Percentiles rank a stretch among this genome's conserved stretches.
Evolutionary conservation across 2,797 vertebrate species (phyloP).

Genomic region (Fistularia commersonii): DNA sequence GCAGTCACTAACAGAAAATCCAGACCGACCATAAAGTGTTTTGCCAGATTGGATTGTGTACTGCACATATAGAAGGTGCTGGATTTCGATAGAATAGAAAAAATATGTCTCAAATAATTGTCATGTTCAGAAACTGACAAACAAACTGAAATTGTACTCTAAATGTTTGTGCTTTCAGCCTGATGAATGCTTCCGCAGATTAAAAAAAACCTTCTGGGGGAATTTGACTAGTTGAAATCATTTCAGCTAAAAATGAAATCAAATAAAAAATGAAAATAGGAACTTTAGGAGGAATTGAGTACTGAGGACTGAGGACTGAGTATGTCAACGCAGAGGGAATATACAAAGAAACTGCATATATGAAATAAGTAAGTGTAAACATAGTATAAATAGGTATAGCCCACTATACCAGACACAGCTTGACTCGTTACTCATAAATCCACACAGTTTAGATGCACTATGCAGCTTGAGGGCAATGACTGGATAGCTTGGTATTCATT

Average conservation of each 20-base stretch:
- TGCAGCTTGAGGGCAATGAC: conserved; percentile 34
- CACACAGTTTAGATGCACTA: conserved; percentile 28
- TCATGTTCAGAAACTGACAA: conserved; percentile 8
- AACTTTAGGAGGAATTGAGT: not conserved
- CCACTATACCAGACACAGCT: conserved; percentile 49
- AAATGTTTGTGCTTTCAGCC: conserved; percentile 5
- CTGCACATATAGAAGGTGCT: conserved; percentile 27
- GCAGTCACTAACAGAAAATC: conserved; percentile 70
- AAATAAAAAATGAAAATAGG: not conserved
- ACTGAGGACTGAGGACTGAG: conserved; percentile 9
- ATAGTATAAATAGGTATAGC: conserved; percentile 55
- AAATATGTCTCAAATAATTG: conserved; percentile 21
- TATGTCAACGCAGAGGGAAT: conserved; percentile 23
- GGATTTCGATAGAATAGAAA: conserved; percentile 38
- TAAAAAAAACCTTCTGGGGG: too few relatives aligned
- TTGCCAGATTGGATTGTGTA: conserved; percentile 62
- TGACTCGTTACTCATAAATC: conserved; percentile 56
- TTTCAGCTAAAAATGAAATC: not conserved
- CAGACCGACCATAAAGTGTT: conserved; percentile 68
- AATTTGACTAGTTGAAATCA: too few relatives aligned
- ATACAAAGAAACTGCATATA: conserved; percentile 28
- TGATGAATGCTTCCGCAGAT: conserved; percentile 6
- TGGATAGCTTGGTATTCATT: conserved; percentile 34
- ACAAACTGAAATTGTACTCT: conserved; percentile 27
- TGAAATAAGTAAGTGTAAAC: conserved; percentile 42